These are phyloP conservation scores for Atethmia centrago DNA, from an alignment of 2,888 invertebrate species.

Conservation along the genomic window DNA sequence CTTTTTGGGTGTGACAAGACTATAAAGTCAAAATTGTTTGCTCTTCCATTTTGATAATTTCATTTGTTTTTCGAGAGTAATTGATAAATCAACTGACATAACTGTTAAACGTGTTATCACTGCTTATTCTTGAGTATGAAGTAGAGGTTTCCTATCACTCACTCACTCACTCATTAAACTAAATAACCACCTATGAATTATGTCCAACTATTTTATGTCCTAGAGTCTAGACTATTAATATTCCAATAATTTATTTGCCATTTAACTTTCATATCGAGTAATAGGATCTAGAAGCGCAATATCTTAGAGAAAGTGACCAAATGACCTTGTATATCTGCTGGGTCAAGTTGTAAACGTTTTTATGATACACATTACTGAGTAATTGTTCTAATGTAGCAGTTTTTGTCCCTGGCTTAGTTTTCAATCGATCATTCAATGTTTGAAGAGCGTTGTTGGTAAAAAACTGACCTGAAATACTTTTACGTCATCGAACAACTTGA, in stretches of 20 bases:
- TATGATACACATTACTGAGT: slow-evolving; percentile 42
- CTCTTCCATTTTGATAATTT: not conserved
- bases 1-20: not conserved
- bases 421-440: slow-evolving; percentile 52
- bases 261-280: slow-evolving; percentile 39
- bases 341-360: slow-evolving; percentile 61
- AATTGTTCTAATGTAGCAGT: slow-evolving; percentile 54
- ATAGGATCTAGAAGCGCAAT: slow-evolving; percentile 30
- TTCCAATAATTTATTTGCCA: slow-evolving; percentile 11
- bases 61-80: not conserved
- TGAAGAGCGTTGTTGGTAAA: slow-evolving; percentile 22
- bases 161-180: slow-evolving; percentile 23
- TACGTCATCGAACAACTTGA: slow-evolving; percentile 34
- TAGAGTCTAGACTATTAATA: slow-evolving; percentile 4
- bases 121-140: not conserved
- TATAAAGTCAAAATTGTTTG: not conserved
- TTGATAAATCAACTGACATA: not conserved
- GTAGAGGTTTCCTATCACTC: not conserved
- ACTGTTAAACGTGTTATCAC: not conserved
- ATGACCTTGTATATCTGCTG: slow-evolving; percentile 56
- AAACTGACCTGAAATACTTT: slow-evolving; percentile 39
- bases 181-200: slow-evolving; percentile 22
- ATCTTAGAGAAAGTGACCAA: slow-evolving; percentile 57
- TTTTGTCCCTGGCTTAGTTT: slow-evolving; percentile 63
- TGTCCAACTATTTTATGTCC: slow-evolving; percentile 2